Percentiles rank a stretch among this genome's conserved stretches.
Evolutionary conservation across 1,140 invertebrate genomes (phyloP).

Genomic region (Drosophila mojavensis): DNA sequence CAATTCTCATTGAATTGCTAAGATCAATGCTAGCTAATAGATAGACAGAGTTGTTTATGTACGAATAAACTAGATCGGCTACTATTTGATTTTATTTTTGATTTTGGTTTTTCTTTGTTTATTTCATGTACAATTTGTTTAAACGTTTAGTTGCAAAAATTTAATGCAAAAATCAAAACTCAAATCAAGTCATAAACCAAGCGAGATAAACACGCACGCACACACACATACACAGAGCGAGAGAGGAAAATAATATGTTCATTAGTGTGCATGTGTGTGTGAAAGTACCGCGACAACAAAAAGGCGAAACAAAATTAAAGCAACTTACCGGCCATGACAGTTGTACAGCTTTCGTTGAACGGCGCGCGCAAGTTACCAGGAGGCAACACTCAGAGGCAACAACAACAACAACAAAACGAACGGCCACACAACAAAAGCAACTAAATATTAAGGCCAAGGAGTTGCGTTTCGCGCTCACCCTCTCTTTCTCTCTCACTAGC

Average conservation of each 20-base stretch:
- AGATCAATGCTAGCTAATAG: constrained; percentile 66
- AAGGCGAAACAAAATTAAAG: constrained; percentile 22
- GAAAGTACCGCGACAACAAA: constrained; percentile 31
- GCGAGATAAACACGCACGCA: constrained; percentile 3
- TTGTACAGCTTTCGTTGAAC: constrained; percentile 82
- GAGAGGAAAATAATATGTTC: not conserved
- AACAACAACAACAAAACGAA: constrained; percentile 42
- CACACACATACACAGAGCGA: constrained; percentile 4
- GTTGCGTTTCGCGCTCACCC: constrained; percentile 52
- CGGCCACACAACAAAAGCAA: constrained; percentile 13
- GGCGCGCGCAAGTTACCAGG: constrained; percentile 52
- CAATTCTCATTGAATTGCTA: constrained; percentile 41
- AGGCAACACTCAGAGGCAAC: constrained; percentile 28
- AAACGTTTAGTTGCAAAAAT: constrained; percentile 37
- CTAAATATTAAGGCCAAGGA: constrained; percentile 69
- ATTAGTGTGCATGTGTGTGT: constrained; percentile 8
- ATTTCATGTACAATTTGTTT: constrained; percentile 56
- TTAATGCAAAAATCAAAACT: constrained; percentile 37
- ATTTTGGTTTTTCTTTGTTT: constrained; percentile 51
- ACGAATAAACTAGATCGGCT: constrained; percentile 35
- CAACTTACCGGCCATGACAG: constrained; percentile 84
- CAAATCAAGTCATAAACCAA: constrained; percentile 22
- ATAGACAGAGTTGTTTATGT: constrained; percentile 55
- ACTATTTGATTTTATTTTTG: constrained; percentile 19
- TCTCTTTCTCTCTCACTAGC: constrained; percentile 5